These are phyloP conservation scores for Gallinago nigripennis DNA, from an alignment of 2,797 vertebrate species.

Conservation along the genomic window DNA sequence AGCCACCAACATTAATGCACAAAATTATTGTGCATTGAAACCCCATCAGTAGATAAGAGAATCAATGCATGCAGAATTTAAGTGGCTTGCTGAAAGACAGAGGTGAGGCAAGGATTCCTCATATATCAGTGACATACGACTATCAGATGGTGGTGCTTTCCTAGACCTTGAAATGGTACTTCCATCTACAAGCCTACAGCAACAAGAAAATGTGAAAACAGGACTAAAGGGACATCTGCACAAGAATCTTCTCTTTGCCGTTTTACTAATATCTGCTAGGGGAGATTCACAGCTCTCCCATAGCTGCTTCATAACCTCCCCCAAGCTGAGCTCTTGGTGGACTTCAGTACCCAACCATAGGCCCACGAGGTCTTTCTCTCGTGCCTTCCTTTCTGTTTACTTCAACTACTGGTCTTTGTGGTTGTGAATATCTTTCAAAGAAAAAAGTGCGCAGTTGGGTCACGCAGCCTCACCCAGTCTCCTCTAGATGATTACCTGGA, in stretches of 20 bases:
- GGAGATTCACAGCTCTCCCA: neutral
- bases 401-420: neutral
- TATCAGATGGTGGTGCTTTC: neutral
- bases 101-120: neutral
- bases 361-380: neutral
- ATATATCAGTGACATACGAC: neutral
- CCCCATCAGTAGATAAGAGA: neutral
- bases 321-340: neutral
- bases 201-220: neutral
- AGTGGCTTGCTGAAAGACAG: neutral
- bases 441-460: neutral
- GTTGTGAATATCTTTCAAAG: neutral
- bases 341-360: neutral
- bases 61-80: neutral
- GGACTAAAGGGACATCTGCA: neutral
- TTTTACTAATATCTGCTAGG: neutral
- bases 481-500: neutral
- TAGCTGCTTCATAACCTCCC: neutral
- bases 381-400: neutral
- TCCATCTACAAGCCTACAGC: neutral
- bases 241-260: neutral
- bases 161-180: neutral
- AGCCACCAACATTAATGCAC: neutral
- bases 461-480: neutral
- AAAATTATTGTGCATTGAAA: neutral